These are phyloP conservation scores for Parambassis ranga DNA, from an alignment of 2,797 vertebrate species.

Conservation along the genomic window DNA sequence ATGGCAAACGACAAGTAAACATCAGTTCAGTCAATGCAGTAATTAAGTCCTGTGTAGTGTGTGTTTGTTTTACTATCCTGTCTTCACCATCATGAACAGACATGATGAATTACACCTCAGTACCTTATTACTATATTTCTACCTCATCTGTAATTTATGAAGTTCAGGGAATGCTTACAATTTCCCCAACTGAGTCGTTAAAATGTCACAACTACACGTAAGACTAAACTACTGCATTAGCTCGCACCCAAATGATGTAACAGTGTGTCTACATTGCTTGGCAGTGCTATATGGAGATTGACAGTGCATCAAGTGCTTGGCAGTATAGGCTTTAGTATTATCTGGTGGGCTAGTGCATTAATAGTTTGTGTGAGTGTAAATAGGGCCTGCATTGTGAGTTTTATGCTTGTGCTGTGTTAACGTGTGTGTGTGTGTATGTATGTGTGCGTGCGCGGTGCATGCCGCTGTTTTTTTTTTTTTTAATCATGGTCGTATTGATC, in stretches of 20 bases:
- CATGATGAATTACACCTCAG: slow-evolving; percentile 13
- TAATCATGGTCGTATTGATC: slow-evolving; percentile 72
- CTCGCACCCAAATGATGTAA: slow-evolving; percentile 31
- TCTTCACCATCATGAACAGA: slow-evolving; percentile 20
- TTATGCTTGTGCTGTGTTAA: slow-evolving; percentile 50
- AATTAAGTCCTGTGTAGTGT: slow-evolving; percentile 38
- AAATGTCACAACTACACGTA: slow-evolving; percentile 50
- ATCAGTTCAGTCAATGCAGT: slow-evolving; percentile 21
- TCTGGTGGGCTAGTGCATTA: slow-evolving; percentile 58
- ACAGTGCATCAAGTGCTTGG: slow-evolving; percentile 76
- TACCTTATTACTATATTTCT: slow-evolving; percentile 23
- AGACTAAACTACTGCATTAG: slow-evolving; percentile 46
- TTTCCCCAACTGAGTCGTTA: slow-evolving; percentile 30
- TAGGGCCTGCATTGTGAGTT: slow-evolving; percentile 38
- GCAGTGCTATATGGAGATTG: slow-evolving; percentile 72
- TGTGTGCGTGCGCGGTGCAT: slow-evolving; percentile 51
- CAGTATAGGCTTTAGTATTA: slow-evolving; percentile 72
- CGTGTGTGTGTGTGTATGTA: slow-evolving; percentile 25
- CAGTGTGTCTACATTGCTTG: slow-evolving; percentile 66
- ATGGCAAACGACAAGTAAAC: slow-evolving; percentile 19
- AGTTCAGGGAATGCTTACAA: slow-evolving; percentile 14
- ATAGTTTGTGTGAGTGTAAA: slow-evolving; percentile 35
- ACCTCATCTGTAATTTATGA: slow-evolving; percentile 22
- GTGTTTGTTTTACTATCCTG: slow-evolving; percentile 5
- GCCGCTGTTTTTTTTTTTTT: slow-evolving; percentile 65